Evolutionary conservation across 2,113 vertebrate species (phyloP).

Genomic region (Nycticebus coucang): DNA sequence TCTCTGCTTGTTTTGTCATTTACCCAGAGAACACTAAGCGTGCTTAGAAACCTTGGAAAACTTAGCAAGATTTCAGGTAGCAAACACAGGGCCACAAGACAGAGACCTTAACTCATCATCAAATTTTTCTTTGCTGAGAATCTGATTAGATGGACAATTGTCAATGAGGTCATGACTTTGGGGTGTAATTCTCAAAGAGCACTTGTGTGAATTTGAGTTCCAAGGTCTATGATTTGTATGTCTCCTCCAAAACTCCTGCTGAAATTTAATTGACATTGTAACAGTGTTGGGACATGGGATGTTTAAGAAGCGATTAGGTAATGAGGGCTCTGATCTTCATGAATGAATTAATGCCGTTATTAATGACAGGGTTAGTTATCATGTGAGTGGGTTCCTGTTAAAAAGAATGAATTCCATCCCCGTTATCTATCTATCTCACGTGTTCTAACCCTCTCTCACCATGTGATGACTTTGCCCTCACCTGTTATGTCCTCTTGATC

Average conservation of each 20-base stretch:
- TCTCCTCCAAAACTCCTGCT: neutral
- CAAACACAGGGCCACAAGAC: neutral
- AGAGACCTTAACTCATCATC: neutral
- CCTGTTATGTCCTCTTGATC: neutral
- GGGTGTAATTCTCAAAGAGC: neutral
- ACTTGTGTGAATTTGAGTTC: neutral
- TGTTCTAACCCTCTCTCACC: neutral
- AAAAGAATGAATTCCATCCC: neutral
- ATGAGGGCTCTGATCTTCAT: neutral
- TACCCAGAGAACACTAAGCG: constrained; percentile 60
- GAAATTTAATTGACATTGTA: neutral
- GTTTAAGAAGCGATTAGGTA: neutral
- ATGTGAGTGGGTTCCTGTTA: neutral
- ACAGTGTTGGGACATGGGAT: neutral
- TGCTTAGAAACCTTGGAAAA: constrained; percentile 57
- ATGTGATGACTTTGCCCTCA: neutral
- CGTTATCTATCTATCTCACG: neutral
- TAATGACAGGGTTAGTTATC: too few relatives aligned
- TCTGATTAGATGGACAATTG: neutral
- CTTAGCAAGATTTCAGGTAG: constrained; percentile 52
- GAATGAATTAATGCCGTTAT: neutral
- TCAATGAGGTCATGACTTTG: neutral
- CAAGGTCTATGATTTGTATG: neutral
- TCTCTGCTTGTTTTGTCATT: constrained; percentile 66
- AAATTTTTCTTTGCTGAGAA: neutral